Evolutionary conservation across 2,888 invertebrate genomes (phyloP).

Genomic region (Matsumyia berberina): DNA sequence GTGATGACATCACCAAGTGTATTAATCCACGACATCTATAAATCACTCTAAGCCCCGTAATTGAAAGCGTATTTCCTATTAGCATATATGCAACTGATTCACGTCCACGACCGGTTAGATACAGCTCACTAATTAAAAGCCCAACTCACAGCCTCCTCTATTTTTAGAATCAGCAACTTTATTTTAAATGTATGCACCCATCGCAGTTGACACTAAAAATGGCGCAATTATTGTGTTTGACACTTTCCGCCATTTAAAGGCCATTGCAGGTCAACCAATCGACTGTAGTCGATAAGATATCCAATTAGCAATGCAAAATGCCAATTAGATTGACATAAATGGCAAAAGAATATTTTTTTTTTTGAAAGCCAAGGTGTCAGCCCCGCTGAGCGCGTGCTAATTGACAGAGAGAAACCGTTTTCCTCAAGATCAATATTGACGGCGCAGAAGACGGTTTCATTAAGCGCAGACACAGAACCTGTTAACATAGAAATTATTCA

Average conservation of each 20-base stretch:
- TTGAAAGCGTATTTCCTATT: conserved; percentile 40
- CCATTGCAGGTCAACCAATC: conserved; percentile 21
- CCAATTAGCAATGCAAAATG: conserved; percentile 15
- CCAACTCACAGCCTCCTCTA: conserved; percentile 32
- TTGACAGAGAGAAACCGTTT: conserved; percentile 23
- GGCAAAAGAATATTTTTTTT: conserved; percentile 19
- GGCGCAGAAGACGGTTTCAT: conserved; percentile 26
- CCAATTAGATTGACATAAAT: conserved; percentile 53
- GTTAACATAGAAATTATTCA: conserved; percentile 74
- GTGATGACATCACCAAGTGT: conserved; percentile 53
- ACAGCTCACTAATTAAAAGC: conserved; percentile 47
- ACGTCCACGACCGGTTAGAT: conserved; percentile 34
- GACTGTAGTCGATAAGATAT: conserved; percentile 4
- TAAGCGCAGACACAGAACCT: conserved; percentile 59
- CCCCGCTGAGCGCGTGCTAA: conserved; percentile 1
- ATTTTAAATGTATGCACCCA: background rate
- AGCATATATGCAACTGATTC: conserved; percentile 37
- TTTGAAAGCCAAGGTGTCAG: background rate
- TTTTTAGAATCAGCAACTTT: conserved; percentile 23
- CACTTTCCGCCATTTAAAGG: conserved; percentile 26
- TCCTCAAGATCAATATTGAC: conserved; percentile 38
- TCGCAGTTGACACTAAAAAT: conserved; percentile 20
- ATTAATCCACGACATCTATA: conserved; percentile 21
- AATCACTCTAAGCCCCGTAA: conserved; percentile 42
- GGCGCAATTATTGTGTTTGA: conserved; percentile 15